Percentiles rank a stretch among this genome's conserved stretches.
phyloP scores from a whole-genome alignment of 2,888 invertebrate genomes.

The Bellardia pandia region DNA sequence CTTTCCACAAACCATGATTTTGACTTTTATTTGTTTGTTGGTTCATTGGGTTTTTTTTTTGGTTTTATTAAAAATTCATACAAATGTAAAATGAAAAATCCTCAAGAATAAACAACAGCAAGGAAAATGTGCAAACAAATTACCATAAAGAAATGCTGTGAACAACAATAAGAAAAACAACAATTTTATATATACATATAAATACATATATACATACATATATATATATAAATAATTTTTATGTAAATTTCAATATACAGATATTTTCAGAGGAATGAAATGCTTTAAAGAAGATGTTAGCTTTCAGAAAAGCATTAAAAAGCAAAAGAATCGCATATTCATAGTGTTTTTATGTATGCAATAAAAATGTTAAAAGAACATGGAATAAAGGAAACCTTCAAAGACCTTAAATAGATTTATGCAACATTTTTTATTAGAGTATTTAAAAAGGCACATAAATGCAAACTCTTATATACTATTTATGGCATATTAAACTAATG shows the following conservation, averaged over 20 bases:
- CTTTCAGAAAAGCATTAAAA: background rate
- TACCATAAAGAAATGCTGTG: conserved; percentile 38
- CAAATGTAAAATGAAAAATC: conserved; percentile 80
- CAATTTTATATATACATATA: background rate
- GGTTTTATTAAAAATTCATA: conserved; percentile 77
- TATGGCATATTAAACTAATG: too few species aligned
- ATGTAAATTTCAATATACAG: background rate
- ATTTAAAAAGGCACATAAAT: background rate
- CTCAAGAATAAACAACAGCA: conserved; percentile 75
- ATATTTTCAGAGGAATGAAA: conserved; percentile 28
- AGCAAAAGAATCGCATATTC: conserved; percentile 15
- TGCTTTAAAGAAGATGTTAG: conserved; percentile 31
- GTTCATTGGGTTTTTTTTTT: background rate
- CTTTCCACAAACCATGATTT: conserved; percentile 45
- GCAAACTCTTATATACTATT: background rate
- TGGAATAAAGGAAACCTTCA: background rate
- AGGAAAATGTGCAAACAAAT: conserved; percentile 34
- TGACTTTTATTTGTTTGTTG: conserved; percentile 53
- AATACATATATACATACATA: too few species aligned
- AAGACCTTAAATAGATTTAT: conserved; percentile 21
- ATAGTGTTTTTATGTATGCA: background rate
- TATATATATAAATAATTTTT: background rate
- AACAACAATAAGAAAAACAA: background rate
- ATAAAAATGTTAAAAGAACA: background rate
- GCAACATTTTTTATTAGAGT: conserved; percentile 36